phyloP scores from a whole-genome alignment of 2,113 vertebrate species.

The Eudyptes chrysolophus region DNA sequence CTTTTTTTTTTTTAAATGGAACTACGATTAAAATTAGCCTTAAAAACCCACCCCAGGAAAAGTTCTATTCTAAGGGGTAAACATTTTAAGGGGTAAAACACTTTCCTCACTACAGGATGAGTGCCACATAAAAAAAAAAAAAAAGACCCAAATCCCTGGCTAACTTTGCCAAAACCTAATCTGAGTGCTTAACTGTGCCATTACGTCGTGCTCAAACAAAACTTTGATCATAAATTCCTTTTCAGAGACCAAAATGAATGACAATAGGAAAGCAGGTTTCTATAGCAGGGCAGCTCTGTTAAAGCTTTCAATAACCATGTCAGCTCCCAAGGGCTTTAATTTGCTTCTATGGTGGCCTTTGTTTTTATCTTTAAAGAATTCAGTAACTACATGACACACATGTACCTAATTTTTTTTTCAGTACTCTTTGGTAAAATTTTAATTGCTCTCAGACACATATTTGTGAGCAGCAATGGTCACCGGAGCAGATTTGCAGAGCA shows the following conservation, averaged over 20 bases:
- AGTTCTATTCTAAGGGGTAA: neutral
- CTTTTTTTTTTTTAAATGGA: neutral
- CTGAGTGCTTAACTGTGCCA: neutral
- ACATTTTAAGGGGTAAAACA: neutral
- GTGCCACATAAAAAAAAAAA: neutral
- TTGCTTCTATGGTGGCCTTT: conserved; percentile 59
- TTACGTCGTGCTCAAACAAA: conserved; percentile 21
- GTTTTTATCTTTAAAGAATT: conserved; percentile 60
- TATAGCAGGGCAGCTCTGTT: conserved; percentile 48
- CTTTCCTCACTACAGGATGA: neutral
- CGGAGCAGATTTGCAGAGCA: neutral
- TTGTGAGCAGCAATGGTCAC: neutral
- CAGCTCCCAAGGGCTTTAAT: conserved; percentile 66
- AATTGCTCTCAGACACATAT: neutral
- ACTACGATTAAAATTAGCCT: neutral
- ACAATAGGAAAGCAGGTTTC: conserved; percentile 55
- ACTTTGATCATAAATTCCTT: conserved; percentile 65
- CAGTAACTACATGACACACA: conserved; percentile 30
- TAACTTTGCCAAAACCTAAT: neutral
- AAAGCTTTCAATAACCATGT: conserved; percentile 63
- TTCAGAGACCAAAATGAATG: conserved; percentile 55
- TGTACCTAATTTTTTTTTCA: neutral
- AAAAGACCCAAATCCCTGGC: neutral
- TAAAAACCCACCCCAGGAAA: neutral
- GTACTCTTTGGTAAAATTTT: neutral